Evolutionary conservation across 23 tunicate species (phyloP).

Genomic region (Ciona savignyi): DNA sequence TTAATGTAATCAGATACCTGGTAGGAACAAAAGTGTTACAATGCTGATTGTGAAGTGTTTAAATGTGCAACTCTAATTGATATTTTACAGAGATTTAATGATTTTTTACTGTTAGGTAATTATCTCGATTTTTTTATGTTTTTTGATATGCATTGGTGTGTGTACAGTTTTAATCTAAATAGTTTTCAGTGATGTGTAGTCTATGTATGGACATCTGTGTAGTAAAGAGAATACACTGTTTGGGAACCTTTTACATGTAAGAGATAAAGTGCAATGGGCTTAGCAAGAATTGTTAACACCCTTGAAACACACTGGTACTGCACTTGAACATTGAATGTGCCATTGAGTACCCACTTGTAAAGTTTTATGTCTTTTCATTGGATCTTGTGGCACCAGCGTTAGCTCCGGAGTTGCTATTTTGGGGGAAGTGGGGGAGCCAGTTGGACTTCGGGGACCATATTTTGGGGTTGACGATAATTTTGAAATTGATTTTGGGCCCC

Average conservation of each 20-base stretch:
- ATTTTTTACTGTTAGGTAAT: too few relatives aligned
- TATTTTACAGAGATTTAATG: neutral
- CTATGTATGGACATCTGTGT: too few relatives aligned
- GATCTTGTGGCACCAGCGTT: constrained; percentile 63
- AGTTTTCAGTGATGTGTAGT: too few relatives aligned
- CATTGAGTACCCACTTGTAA: constrained; percentile 68
- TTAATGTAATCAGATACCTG: constrained; percentile 57
- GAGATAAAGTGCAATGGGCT: too few relatives aligned
- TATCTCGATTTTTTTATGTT: too few relatives aligned
- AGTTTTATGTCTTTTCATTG: constrained; percentile 66
- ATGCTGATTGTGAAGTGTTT: neutral
- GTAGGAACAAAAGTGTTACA: neutral
- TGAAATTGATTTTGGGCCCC: constrained; percentile 7
- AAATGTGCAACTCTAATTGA: neutral
- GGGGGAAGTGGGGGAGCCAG: constrained; percentile 12
- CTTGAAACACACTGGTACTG: too few relatives aligned
- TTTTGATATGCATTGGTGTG: too few relatives aligned
- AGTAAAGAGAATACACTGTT: too few relatives aligned
- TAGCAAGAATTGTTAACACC: too few relatives aligned
- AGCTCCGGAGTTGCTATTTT: constrained; percentile 44
- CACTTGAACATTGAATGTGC: too few relatives aligned
- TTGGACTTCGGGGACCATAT: constrained; percentile 4
- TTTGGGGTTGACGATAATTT: neutral
- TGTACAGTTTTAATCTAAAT: too few relatives aligned
- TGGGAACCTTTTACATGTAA: too few relatives aligned